Percentiles rank a stretch among this genome's conserved stretches.
Conservation (phyloP, 1,140 invertebrate genomes). For the Probaryconus sp. region DNA sequence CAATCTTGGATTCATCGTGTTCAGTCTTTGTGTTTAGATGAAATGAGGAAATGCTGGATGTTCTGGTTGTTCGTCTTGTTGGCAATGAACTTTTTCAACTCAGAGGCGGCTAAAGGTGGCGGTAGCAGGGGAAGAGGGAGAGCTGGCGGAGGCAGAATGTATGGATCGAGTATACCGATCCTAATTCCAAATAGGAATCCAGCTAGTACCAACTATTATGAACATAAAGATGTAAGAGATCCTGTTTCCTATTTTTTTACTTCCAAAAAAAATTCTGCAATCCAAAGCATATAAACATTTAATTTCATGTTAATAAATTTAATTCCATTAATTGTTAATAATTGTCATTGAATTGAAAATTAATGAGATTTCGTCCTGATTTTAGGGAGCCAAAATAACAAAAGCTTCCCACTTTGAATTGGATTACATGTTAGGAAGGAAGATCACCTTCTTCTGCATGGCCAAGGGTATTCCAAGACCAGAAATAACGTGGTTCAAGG, state of each 20-base stretch:
- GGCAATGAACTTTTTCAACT: slow-evolving; percentile 60
- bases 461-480: slow-evolving; percentile 90
- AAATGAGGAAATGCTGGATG: slow-evolving; percentile 71
- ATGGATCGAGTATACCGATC: slow-evolving; percentile 80
- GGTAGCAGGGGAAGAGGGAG: slow-evolving; percentile 68
- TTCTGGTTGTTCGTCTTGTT: slow-evolving; percentile 65
- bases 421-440: slow-evolving; percentile 94
- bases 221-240: slow-evolving; percentile 84
- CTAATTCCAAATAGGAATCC: slow-evolving; percentile 83
- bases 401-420: slow-evolving; percentile 94
- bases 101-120: slow-evolving; percentile 74
- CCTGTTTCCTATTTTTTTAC: not conserved
- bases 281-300: too few species aligned
- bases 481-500: slow-evolving; percentile 95
- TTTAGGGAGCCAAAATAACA: slow-evolving; percentile 92
- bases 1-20: not conserved
- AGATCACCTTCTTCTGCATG: slow-evolving; percentile 93
- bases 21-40: slow-evolving; percentile 43
- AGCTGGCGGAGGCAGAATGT: slow-evolving; percentile 76
- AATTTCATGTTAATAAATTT: too few species aligned
- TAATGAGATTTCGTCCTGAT: slow-evolving; percentile 7
- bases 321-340: too few species aligned
- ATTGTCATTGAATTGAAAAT: too few species aligned
- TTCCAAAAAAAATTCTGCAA: too few species aligned
- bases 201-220: slow-evolving; percentile 83